Evolutionary conservation across 2,888 invertebrate species (phyloP).

Genomic region (Nephrotoma appendiculata): DNA sequence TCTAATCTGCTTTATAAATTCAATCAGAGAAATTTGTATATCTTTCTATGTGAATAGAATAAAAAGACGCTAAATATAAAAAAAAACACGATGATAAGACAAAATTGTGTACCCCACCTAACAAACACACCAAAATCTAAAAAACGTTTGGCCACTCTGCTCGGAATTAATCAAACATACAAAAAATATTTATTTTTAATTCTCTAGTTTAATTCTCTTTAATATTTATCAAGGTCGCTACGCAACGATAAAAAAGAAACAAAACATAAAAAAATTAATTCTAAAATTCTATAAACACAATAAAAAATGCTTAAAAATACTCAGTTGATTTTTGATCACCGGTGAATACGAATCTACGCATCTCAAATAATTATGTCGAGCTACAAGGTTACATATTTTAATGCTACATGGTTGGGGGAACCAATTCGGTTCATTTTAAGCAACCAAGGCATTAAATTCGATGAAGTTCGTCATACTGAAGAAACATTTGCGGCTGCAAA

Average conservation of each 20-base stretch:
- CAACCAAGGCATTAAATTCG: neutral
- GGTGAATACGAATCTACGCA: neutral
- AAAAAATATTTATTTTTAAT: neutral
- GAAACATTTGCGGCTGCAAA: neutral
- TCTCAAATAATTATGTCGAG: neutral
- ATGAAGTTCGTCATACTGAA: neutral
- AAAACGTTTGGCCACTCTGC: neutral
- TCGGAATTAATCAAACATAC: neutral
- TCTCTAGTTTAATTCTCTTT: neutral
- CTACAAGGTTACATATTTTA: neutral
- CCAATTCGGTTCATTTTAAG: neutral
- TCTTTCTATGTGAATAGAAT: too few species aligned
- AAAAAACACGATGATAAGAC: too few species aligned
- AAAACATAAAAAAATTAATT: neutral
- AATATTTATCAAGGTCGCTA: neutral
- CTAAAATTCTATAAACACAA: neutral
- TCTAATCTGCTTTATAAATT: too few species aligned
- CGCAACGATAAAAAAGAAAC: neutral
- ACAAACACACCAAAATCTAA: too few species aligned
- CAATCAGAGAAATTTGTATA: too few species aligned
- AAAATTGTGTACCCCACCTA: too few species aligned
- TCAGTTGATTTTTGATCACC: neutral
- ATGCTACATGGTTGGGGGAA: neutral
- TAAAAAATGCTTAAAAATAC: neutral
- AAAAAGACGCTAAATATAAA: too few species aligned